Base-by-base conservation (phyloP, 2,113 vertebrate species). In the Oncorhynchus mykiss region DNA sequence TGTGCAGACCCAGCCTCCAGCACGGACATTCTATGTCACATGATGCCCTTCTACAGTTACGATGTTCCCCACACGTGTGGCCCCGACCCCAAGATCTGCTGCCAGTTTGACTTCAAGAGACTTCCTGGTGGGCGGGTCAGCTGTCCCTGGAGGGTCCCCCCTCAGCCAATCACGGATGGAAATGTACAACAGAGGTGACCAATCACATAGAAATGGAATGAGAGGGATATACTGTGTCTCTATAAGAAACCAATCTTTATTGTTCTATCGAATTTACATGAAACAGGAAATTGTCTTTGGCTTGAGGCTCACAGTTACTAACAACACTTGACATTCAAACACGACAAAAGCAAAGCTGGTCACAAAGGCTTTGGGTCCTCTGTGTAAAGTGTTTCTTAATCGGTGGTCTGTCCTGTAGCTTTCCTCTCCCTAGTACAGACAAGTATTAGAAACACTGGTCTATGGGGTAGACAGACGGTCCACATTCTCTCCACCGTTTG, bases 21-120 rank as follows among this genome's bases (percentile, higher is more conserved):
- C 87, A 96, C 95, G 81, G 96, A 99, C 89, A 96, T 99, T 82
- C 91, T 95, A 29, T 98, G 97, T 87, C 97, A 99, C 90, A 97
- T 98, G 97, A 99, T 99, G 97, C 97, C 97, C 24, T 99, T 99
- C 92, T 99, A 98, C 92, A 98, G 97, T 88, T 99, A 99, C 62
- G 97, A 99, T 48, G 20, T 99, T 57, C 97, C 97, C 66, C 97
- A 99, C 87, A 99, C 97, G 2, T 99, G 97, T 20, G 97, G 97
- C 51, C 97, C 97, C 0, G 95, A 98, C 88, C 97, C 97, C 0
- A 95, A 97, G 54, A 91, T 98, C 76, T 99, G 97, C 87, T 99
- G 97, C 82, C 97, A 99, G 90, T 99, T 98, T 86, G 97, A 99
- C 89, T 99, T 99, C 85, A 96, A 95, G 67, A 93, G 97, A 12